These are phyloP conservation scores for Bombyx mandarina DNA, from an alignment of 1,140 invertebrate species.

Conservation along the genomic window DNA sequence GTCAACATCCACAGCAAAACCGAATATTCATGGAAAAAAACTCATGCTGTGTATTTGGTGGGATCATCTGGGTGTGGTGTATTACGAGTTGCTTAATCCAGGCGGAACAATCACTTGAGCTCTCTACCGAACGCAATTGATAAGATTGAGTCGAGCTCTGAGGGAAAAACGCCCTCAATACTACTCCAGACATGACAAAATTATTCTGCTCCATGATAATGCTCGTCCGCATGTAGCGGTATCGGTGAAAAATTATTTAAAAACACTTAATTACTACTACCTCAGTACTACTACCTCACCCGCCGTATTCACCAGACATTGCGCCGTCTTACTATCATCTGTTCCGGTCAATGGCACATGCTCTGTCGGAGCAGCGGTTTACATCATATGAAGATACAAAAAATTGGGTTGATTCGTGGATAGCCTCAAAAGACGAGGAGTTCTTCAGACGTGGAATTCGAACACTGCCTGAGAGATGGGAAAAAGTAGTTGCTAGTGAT, in stretches of 20 bases:
- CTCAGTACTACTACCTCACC: not conserved
- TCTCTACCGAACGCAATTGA: too few relatives aligned
- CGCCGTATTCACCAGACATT: constrained; percentile 6
- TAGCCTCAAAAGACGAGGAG: constrained; percentile 1
- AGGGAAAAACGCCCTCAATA: constrained; percentile 8
- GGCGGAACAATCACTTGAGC: constrained; percentile 3
- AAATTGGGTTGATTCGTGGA: constrained; percentile 5
- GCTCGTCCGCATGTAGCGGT: not conserved
- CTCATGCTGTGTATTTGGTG: not conserved
- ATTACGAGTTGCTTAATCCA: constrained; percentile 1
- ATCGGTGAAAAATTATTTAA: not conserved
- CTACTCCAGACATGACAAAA: constrained; percentile 10
- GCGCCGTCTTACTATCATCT: constrained; percentile 1
- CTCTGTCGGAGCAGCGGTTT: constrained; percentile 2
- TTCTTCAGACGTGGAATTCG: constrained; percentile 6
- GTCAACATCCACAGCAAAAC: constrained; percentile 10
- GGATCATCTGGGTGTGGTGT: not conserved
- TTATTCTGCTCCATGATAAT: not conserved
- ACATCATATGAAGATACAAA: constrained; percentile 5
- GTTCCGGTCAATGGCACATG: constrained; percentile 1
- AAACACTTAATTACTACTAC: constrained; percentile 1
- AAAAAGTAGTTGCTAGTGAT: constrained; percentile 7
- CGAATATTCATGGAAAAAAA: not conserved
- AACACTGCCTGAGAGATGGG: constrained; percentile 7
- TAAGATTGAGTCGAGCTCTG: constrained; percentile 4